phyloP scores from a whole-genome alignment of 1,140 invertebrate species.

The Trachymyrmex cornetzi region DNA sequence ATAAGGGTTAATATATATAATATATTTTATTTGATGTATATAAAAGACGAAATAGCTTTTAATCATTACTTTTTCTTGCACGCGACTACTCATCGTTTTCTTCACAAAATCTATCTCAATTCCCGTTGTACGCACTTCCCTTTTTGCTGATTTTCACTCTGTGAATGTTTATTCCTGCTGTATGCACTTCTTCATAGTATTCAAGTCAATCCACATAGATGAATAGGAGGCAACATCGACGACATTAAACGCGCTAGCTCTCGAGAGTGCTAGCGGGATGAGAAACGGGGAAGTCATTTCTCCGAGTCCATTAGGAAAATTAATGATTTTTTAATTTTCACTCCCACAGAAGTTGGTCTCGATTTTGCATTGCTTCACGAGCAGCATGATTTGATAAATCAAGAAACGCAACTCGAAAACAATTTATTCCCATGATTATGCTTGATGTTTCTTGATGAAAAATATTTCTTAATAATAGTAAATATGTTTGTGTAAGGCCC shows the following conservation, averaged over 20 bases:
- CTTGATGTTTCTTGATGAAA: background rate
- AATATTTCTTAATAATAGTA: background rate
- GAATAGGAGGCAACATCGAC: slow-evolving; percentile 46
- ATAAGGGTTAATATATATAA: too few relatives aligned
- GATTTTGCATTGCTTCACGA: background rate
- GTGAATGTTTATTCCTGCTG: slow-evolving; percentile 41
- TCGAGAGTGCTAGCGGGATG: slow-evolving; percentile 55
- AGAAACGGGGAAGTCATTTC: slow-evolving; percentile 71
- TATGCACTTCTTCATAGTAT: slow-evolving; percentile 44
- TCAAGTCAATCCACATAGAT: slow-evolving; percentile 63
- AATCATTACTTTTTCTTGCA: background rate
- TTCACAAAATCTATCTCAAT: background rate
- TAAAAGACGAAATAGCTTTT: background rate
- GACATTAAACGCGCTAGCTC: slow-evolving; percentile 55
- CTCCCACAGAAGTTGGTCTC: slow-evolving; percentile 19
- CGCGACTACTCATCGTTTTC: background rate
- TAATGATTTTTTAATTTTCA: slow-evolving; percentile 79
- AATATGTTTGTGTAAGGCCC: background rate
- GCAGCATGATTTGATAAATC: background rate
- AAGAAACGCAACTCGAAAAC: background rate
- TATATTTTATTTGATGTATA: background rate
- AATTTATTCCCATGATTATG: background rate
- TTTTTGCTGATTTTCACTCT: slow-evolving; percentile 1
- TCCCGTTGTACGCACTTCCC: slow-evolving; percentile 1
- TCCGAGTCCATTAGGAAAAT: slow-evolving; percentile 79